Evolutionary conservation across 2,888 invertebrate genomes (phyloP).

Genomic region (Cantharis flavilabris): DNA sequence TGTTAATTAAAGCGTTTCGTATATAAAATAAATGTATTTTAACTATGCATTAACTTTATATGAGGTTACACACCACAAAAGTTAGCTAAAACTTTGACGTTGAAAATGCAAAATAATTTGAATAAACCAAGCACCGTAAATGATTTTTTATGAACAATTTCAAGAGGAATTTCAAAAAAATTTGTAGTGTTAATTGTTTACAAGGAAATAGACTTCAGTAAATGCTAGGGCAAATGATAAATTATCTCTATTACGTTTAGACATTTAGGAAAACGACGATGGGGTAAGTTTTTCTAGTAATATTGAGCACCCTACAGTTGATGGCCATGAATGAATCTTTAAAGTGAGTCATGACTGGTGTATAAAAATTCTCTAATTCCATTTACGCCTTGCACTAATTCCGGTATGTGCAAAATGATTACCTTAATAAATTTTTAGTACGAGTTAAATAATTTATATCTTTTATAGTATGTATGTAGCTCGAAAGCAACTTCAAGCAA

Average conservation of each 20-base stretch:
- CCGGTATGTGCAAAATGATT: neutral
- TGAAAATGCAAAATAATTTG: neutral
- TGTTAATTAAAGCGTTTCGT: slow-evolving; percentile 1
- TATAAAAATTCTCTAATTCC: neutral
- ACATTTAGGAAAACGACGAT: neutral
- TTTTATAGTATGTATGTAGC: neutral
- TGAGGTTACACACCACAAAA: neutral
- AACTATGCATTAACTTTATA: neutral
- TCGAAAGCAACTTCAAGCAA: neutral
- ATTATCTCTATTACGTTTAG: neutral
- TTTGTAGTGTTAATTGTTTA: neutral
- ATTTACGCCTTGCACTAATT: neutral
- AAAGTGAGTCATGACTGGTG: neutral
- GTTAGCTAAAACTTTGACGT: neutral
- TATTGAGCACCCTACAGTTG: neutral
- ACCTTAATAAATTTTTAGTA: neutral
- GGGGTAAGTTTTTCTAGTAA: neutral
- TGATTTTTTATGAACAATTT: neutral
- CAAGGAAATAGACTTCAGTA: neutral
- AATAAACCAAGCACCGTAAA: neutral
- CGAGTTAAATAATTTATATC: neutral
- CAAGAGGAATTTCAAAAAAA: neutral
- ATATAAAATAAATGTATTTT: neutral
- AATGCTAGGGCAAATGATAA: neutral
- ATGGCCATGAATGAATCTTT: neutral